phyloP scores from a whole-genome alignment of 2,888 invertebrate genomes.

The Monoplex corrugatus region DNA sequence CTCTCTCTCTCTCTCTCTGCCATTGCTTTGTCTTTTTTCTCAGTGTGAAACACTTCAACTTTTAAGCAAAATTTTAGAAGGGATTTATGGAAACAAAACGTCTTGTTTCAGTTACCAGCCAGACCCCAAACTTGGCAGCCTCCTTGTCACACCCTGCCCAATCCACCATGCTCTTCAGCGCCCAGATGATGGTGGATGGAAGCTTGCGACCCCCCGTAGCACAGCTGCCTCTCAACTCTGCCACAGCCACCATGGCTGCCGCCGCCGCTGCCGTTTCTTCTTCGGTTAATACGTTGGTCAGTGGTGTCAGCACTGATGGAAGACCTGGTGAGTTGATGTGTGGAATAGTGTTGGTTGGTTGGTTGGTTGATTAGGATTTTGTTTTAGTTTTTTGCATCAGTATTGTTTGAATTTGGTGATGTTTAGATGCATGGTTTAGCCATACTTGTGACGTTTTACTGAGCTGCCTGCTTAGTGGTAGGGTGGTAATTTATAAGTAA shows the following conservation, averaged over 20 bases:
- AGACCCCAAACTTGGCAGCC: conserved; percentile 67
- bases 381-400: neutral
- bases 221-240: conserved; percentile 57
- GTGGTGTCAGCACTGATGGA: conserved; percentile 18
- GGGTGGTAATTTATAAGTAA: too few species aligned
- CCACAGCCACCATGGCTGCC: conserved; percentile 55
- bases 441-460: too few species aligned
- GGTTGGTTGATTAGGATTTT: neutral
- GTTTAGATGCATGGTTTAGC: too few species aligned
- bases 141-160: conserved; percentile 64
- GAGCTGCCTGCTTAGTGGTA: too few species aligned
- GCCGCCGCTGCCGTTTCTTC: conserved; percentile 47
- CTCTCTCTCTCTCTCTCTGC: too few species aligned
- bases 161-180: conserved; percentile 58
- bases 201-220: conserved; percentile 61
- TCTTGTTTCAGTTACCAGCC: conserved; percentile 65
- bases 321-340: conserved; percentile 18
- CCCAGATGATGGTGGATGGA: conserved; percentile 68
- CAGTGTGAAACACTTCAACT: too few species aligned
- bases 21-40: too few species aligned
- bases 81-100: conserved; percentile 26
- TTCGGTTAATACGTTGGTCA: conserved; percentile 40
- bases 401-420: too few species aligned
- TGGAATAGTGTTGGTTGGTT: neutral
- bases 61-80: neutral